Evolutionary conservation across 2,888 invertebrate species (phyloP).

Genomic region (Phengaris alcon): DNA sequence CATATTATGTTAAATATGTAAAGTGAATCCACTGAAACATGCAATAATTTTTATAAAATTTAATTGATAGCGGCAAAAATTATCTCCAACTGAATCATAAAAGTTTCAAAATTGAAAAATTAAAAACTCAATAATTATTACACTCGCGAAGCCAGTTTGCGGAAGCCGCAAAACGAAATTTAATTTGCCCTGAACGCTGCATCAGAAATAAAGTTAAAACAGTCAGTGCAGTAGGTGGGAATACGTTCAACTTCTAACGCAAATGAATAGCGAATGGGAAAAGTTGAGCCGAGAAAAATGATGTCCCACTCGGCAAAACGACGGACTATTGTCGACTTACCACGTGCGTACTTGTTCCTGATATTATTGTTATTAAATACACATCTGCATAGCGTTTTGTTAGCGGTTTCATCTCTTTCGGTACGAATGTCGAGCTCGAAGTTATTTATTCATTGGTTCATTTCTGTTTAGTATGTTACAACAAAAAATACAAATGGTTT

Average conservation of each 20-base stretch:
- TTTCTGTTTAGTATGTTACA: neutral
- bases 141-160: slow-evolving; percentile 72
- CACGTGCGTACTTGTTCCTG: slow-evolving; percentile 56
- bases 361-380: slow-evolving; percentile 67
- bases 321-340: slow-evolving; percentile 58
- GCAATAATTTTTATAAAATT: neutral
- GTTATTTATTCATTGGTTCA: neutral
- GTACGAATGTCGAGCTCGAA: neutral
- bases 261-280: slow-evolving; percentile 79
- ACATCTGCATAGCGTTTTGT: slow-evolving; percentile 1
- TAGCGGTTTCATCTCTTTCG: slow-evolving; percentile 15
- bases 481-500: neutral
- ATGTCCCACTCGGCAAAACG: slow-evolving; percentile 66
- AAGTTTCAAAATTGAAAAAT: slow-evolving; percentile 49
- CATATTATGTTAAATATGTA: neutral
- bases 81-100: slow-evolving; percentile 59
- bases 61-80: slow-evolving; percentile 35
- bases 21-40: neutral
- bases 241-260: slow-evolving; percentile 77
- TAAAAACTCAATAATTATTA: slow-evolving; percentile 71
- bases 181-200: slow-evolving; percentile 79
- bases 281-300: slow-evolving; percentile 77
- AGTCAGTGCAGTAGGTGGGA: slow-evolving; percentile 71
- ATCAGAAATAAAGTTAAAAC: slow-evolving; percentile 80
- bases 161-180: slow-evolving; percentile 79